Evolutionary conservation across 2,888 invertebrate genomes (phyloP), one percentile per base, ranked within the genome.

Genomic region (Drosophila affinis): DNA sequence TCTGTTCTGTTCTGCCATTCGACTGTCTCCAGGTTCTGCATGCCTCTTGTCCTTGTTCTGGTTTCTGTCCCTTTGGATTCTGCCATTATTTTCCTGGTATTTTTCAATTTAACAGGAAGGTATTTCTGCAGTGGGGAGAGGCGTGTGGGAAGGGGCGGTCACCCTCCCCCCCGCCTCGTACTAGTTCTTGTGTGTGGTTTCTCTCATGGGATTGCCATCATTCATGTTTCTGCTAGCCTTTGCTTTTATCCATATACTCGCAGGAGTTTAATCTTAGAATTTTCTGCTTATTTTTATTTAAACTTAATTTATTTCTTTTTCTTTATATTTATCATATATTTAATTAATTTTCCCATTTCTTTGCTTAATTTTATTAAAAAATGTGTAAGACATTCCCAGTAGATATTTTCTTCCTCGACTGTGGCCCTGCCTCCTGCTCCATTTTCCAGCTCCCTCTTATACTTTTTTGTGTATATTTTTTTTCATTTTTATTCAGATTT

Each of bases 401-500:
- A 49, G 64, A 49, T 45, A 63, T 21, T 44, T 64, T 62, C 17
- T n/a, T 14, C 21, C 32, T 51, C 49, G 21, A 24, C 27, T 17
- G 4, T 24, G 3, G 24, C 24, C 24, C 24, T 24, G 24, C 24
- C 4, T 24, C 24, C 24, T 24, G 12, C 29, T 44, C 21, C 48
- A n/a, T 51, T 12, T 17, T 44, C 12, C 10, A n/a, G 44, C n/a
- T 21, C 12, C 6, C 29, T n/a, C 12, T 21, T 21, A 21, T 21
- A 21, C 6, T 3, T 10, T 5, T 10, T 21, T 47, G 9, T 18
- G 0, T 24, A 12, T 27, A 21, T 49, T 24, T 24, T 10, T 46
- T 62, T 18, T 54, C 27, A 21, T 65, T 67, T 48, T 68, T 62
- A 55, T 68, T 63, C 34, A 45, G 52, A 71, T 86, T 73, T 81